phyloP scores from a whole-genome alignment of 2,888 invertebrate genomes.

The Euplexia lucipara region DNA sequence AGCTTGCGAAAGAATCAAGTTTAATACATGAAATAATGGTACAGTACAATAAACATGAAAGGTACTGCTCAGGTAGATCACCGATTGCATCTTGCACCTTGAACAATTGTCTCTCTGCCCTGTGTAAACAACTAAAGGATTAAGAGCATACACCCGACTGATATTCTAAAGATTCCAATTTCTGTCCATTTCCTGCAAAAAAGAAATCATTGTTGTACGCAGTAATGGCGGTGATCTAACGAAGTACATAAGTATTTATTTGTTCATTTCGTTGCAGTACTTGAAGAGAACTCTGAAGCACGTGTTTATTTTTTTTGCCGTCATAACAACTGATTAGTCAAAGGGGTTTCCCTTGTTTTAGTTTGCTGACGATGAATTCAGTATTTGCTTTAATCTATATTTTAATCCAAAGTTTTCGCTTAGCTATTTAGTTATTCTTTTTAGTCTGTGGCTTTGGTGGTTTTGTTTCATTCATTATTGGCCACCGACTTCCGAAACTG shows the following conservation, averaged over 20 bases:
- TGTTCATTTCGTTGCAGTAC: conserved; percentile 6
- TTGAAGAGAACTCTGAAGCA: conserved; percentile 7
- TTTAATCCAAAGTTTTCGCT: too few species aligned
- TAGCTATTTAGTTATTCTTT: too few species aligned
- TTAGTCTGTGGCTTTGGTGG: too few species aligned
- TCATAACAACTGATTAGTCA: neutral
- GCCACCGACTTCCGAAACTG: too few species aligned
- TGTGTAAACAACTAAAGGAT: conserved; percentile 36
- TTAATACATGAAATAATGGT: conserved; percentile 4
- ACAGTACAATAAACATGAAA: conserved; percentile 16
- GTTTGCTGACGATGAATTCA: neutral
- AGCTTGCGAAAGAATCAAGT: conserved; percentile 16
- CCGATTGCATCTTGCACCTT: conserved; percentile 47
- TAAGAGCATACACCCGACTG: conserved; percentile 32
- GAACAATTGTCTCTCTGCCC: conserved; percentile 36
- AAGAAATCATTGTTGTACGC: conserved; percentile 12
- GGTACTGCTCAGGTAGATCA: conserved; percentile 16
- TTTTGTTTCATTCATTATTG: too few species aligned
- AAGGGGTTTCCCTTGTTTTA: neutral
- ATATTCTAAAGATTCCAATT: conserved; percentile 38
- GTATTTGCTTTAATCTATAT: too few species aligned
- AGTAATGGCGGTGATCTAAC: conserved; percentile 12
- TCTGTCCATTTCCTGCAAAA: conserved; percentile 16
- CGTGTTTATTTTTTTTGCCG: neutral
- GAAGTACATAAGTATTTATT: conserved; percentile 9